Evolutionary conservation across 2,888 invertebrate species (phyloP).

Genomic region (Panzeria rudis): DNA sequence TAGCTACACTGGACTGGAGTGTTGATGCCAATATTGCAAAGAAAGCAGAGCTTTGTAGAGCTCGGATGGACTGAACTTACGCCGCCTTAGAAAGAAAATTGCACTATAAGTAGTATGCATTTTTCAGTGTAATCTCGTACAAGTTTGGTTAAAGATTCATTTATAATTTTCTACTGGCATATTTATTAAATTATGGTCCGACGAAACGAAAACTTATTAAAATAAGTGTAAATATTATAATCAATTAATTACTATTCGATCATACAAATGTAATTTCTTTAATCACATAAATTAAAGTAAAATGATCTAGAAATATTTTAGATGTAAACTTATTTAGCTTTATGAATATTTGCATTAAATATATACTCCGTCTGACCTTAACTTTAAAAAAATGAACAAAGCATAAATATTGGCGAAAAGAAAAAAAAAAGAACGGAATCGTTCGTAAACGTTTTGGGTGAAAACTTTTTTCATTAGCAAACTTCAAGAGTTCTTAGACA

Average conservation of each 20-base stretch:
- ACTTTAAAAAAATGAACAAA: conserved; percentile 11
- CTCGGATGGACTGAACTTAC: no score
- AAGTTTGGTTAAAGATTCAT: no score
- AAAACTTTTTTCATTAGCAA: conserved; percentile 73
- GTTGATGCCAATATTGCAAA: no score
- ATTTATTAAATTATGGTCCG: not conserved
- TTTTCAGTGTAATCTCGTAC: no score
- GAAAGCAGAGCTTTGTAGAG: no score
- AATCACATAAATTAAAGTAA: no score
- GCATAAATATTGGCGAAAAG: conserved; percentile 1
- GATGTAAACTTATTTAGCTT: not conserved
- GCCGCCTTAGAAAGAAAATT: no score
- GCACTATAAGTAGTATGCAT: no score
- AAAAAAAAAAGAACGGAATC: conserved; percentile 36
- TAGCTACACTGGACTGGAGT: no score
- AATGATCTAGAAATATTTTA: not conserved
- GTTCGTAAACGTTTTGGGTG: conserved; percentile 64
- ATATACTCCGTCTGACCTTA: not conserved
- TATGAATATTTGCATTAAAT: not conserved
- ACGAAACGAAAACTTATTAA: not conserved
- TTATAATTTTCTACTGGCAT: conserved; percentile 15
- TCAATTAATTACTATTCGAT: no score
- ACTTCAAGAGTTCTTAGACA: conserved; percentile 70
- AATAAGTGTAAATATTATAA: no score
- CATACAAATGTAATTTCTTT: no score